Evolutionary conservation across 2,888 invertebrate genomes (phyloP), one percentile per base, ranked within the genome.

Genomic region (Hemithea aestivaria): DNA sequence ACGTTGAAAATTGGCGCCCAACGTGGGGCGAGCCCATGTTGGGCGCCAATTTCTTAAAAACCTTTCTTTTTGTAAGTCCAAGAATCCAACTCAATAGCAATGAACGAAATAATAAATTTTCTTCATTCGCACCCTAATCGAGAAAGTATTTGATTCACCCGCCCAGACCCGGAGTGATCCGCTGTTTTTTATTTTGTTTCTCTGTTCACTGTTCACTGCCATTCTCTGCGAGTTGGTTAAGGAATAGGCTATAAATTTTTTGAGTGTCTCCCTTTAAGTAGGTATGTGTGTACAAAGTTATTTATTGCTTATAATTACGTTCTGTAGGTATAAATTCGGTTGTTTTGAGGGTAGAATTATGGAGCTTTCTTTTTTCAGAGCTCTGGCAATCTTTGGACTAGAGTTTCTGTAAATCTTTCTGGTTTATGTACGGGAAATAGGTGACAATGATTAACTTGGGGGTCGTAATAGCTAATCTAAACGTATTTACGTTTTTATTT

Each of bases 171-270:
- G 51, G 66, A 77, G 73, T 80, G 79, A 80, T 79, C 70, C 67
- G 61, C 59, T 62, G 62, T 72, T 63, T 62, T 72, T 60, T 62
- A 64, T 62, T 61, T 64, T 67, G 60, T 62, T 69, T 67, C 66
- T 56, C 60, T 65, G 55, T 57, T 53, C 57, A 53, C 53, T 65
- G 55, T 57, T 53, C 57, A 53, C 53, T 58, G 43, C 44, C 46
- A 51, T 48, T 58, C 54, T 56, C 60, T 61, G 54, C 55, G 61
- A 65, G 66, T 69, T 66, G 71, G 66, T 72, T 73, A 69, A 72
- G 71, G 71, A 66, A 68, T 60, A 59, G 69, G 71, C 73, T 60
- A 82, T 82, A 83, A 82, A 83, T 83, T 76, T 68, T 55, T 58
- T 54, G 62, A 67, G 66, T 68, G 73, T 63, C 58, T 58, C 60